Conservation (phyloP, 2,888 invertebrate species). For the Achlya flavicornis region DNA sequence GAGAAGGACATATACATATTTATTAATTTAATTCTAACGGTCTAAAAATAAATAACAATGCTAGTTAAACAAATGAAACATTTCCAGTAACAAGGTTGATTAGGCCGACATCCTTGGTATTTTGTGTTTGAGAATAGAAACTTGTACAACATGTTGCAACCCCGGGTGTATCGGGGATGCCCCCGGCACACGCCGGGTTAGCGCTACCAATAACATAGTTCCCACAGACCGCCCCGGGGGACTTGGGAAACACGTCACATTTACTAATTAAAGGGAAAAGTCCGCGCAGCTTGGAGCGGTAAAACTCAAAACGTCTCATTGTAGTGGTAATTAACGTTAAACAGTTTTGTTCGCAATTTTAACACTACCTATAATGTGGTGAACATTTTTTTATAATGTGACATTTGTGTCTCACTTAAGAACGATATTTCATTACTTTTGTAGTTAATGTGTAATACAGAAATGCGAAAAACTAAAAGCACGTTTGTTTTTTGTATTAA, state of each 20-base stretch:
- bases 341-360: neutral
- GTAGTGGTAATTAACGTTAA: constrained; percentile 14
- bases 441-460: no score
- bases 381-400: neutral
- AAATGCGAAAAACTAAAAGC: no score
- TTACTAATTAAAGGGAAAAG: constrained; percentile 51
- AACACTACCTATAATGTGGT: neutral
- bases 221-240: neutral
- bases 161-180: neutral
- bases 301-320: constrained; percentile 27
- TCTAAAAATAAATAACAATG: neutral
- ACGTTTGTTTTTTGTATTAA: no score
- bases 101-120: neutral
- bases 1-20: no score
- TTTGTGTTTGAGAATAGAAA: neutral
- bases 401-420: neutral
- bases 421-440: neutral
- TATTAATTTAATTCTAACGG: no score
- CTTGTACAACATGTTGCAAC: constrained; percentile 4
- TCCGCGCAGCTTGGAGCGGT: constrained; percentile 18
- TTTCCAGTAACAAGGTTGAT: neutral
- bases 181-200: neutral
- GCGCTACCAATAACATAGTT: constrained; percentile 6
- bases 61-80: no score
- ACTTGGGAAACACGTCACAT: constrained; percentile 22